Evolutionary conservation across 2,113 vertebrate genomes (phyloP), one percentile per base, ranked within the genome.

Genomic region (Myotis yumanensis): DNA sequence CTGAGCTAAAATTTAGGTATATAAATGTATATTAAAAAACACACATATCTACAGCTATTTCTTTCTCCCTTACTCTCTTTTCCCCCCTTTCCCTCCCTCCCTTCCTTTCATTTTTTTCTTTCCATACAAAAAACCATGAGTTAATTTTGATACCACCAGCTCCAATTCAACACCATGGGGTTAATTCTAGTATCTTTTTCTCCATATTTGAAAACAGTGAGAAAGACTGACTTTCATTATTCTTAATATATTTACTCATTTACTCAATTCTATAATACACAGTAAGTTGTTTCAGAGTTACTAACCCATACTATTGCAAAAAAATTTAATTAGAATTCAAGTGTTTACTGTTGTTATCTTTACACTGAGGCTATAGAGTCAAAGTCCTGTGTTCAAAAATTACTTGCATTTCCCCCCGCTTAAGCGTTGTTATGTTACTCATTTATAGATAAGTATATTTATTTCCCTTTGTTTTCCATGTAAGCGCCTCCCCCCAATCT

Each of bases 251-350:
- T 93, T 81, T 62, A 40, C 40, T 76, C 17, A 93, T 66, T 94
- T 92, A 25, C n/a, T 86, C 22, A 93, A 52, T 91, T 71, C 59
- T 93, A 2, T 6, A 89, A 10, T 71, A 40, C 3, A 64, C 11
- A 96, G n/a, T 52, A 81, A 28, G 37, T 91, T 66, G 25, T 95
- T 95, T 86, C 28, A 91, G 43, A 81, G 88, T 81, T 64, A 37
- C 71, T 64, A 81, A 91, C 3, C 46, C 40, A 75, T 68, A 93
- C 48, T 52, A 46, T 30, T 80, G 1, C 4, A 93, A 80, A 85
- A 90, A 73, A 92, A 28, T 28, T 52, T 87, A 88, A 85, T 51
- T 37, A 10, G 25, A 54, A 6, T 77, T 89, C 37, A 75, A 2
- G 87, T 92, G 4, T 77, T 73, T 79, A 54, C 15, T 80, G 8